Evolutionary conservation across 2,888 invertebrate genomes (phyloP), one percentile per base, ranked within the genome.

Genomic region (Cephus pygmeus): DNA sequence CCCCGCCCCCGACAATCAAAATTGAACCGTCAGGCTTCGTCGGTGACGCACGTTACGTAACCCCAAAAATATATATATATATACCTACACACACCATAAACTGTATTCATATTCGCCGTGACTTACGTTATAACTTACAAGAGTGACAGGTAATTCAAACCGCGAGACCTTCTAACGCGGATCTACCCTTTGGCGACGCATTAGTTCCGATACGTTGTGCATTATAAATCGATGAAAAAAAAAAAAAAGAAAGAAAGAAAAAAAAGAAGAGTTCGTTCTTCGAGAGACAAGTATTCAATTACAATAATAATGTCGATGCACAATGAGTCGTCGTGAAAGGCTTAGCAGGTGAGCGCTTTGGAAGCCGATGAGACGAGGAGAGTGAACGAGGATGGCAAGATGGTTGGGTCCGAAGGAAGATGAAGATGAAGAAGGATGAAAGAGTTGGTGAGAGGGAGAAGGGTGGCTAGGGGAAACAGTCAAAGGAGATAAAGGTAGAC

Each of bases 211-310:
- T 71, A 71, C 71, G 71, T 71, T 71, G 34, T 71, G 33, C 79
- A 79, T 84, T 79, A 79, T 80, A 81, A 80, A 73, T 75, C 78
- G 79, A 81, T 81, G 83, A 77, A 83, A 84, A 74, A 35, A 35
- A 35, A 35, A 35, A 34, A 1, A 34, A 33, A 3, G 3, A 34
- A 34, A 34, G 0, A 33, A 33, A 4, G 0, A 33, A 0, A 33
- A 33, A 33, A 3, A 11, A 34, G 9, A 34, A 1, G 9, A 84
- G 79, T 83, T 81, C 83, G 79, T 84, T 83, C 81, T 78, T 84
- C 77, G 80, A 81, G 84, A 87, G 85, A 86, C 86, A 87, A 88
- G 84, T 87, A 88, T 88, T 88, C 85, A 88, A 88, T 88, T 86
- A 88, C 83, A 83, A 87, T 87, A 86, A 86, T 88, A 87, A 88